Conservation (phyloP, 1,140 invertebrate genomes). For the Camponotus vicinus region DNA sequence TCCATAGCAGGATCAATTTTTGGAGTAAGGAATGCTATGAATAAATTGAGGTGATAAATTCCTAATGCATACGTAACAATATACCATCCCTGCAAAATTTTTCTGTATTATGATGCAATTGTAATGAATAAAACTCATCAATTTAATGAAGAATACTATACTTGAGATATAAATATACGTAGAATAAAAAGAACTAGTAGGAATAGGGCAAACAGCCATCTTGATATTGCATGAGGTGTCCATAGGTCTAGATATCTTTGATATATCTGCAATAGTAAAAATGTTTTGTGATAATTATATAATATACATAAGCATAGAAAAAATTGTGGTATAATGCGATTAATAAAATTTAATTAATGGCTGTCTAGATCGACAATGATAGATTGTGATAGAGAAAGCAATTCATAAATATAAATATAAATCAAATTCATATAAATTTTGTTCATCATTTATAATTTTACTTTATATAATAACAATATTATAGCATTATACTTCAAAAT, state of each 20-base stretch:
- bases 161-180: conserved; percentile 82
- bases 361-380: neutral
- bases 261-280: conserved; percentile 79
- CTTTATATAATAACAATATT: too few species aligned
- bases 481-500: neutral
- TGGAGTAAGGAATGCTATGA: conserved; percentile 99
- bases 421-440: too few species aligned
- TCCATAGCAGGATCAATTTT: conserved; percentile 99
- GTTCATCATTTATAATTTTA: too few species aligned
- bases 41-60: conserved; percentile 99
- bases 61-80: conserved; percentile 99
- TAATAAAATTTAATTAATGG: neutral
- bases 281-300: conserved; percentile 6
- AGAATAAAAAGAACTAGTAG: conserved; percentile 82
- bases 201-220: conserved; percentile 80
- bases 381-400: neutral
- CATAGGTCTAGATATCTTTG: conserved; percentile 84
- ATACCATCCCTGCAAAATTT: conserved; percentile 96
- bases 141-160: conserved; percentile 46
- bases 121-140: neutral
- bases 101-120: neutral
- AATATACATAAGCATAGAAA: neutral
- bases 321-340: neutral
- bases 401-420: neutral
- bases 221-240: conserved; percentile 83